Evolutionary conservation across 2,888 invertebrate genomes (phyloP).

Genomic region (Prenolepis imparis): DNA sequence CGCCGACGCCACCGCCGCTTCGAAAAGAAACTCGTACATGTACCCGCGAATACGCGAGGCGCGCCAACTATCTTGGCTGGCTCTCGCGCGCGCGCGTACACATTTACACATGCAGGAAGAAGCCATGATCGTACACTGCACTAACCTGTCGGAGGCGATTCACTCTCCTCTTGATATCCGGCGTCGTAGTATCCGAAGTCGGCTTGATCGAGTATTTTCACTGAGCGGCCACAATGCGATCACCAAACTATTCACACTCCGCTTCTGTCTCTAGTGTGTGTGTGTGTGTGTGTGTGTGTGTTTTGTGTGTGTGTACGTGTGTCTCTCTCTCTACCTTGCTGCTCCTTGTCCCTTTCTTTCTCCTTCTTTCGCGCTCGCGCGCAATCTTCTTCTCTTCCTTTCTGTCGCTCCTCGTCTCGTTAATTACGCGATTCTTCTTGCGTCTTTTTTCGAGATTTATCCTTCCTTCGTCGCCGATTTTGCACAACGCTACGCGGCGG

Average conservation of each 20-base stretch:
- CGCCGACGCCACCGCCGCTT: constrained; percentile 11
- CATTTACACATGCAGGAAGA: constrained; percentile 67
- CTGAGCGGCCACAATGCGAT: constrained; percentile 67
- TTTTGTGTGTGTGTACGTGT: too few species aligned
- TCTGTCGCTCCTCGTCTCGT: not conserved
- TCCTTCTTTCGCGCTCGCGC: constrained; percentile 13
- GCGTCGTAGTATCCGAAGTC: not conserved
- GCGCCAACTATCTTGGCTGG: constrained; percentile 56
- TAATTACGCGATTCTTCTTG: constrained; percentile 55
- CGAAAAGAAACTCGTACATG: constrained; percentile 18
- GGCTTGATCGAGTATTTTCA: constrained; percentile 66
- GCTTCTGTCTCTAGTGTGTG: not conserved
- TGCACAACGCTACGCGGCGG: constrained; percentile 62
- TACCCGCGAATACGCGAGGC: constrained; percentile 66
- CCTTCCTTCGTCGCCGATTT: constrained; percentile 63
- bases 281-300: not conserved
- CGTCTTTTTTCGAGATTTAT: constrained; percentile 60
- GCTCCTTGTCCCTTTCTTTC: not conserved
- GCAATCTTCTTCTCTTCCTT: constrained; percentile 13
- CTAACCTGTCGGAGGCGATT: constrained; percentile 78
- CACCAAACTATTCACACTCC: constrained; percentile 71
- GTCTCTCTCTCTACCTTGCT: constrained; percentile 52
- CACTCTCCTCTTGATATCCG: constrained; percentile 62
- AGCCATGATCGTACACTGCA: constrained; percentile 52
- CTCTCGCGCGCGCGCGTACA: constrained; percentile 8